Base-by-base conservation (phyloP, 2,888 invertebrate genomes). In the Lasioglossum zephyrum region DNA sequence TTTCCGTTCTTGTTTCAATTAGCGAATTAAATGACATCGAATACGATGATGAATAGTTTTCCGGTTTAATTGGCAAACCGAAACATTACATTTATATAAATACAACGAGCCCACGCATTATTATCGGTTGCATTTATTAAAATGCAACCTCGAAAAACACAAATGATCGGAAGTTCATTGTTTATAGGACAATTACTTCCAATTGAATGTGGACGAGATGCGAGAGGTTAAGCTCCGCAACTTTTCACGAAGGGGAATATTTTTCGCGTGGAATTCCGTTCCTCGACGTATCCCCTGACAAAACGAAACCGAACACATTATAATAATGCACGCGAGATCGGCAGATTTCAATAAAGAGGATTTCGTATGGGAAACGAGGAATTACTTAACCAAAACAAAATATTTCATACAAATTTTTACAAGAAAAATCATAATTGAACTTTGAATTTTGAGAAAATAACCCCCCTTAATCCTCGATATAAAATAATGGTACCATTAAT, bases 31-130 rank as follows among this genome's bases (percentile, higher is more conserved):
- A 73, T 76, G 66, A 79, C 31, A 66, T 18, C 36, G 39, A 49
- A 36, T 26, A 49, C 8, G 18, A 36, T 36, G 60, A 44, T 78
- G 63, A 83, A 84, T 83, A 73, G 77, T 49, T 70, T 53, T 26
- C 31, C n/a, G 13, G 16, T 39, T 78, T 83, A 84, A 83, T 84
- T 85, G 79, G 73, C 69, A 31, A 69, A 70, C 76, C 63, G 75
- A 69, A 80, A 79, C 70, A 79, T 60, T 44, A 41, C 72, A 44
- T 70, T 44, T 72, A 57, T 41, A 69, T 72, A 72, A 78, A 81
- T 18, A 76, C n/a, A 47, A 49, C 9, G 18, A 36, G 39, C 41
- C 16, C 31, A 16, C 41, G 31, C 39, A 63, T 63, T 63, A 63
- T 63, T 63, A 53, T 53, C 31, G 63, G 6, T 4, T 2, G 31